These are phyloP conservation scores for Triplophysa bombifrons DNA, from an alignment of 2,797 vertebrate genomes.

Conservation along the genomic window DNA sequence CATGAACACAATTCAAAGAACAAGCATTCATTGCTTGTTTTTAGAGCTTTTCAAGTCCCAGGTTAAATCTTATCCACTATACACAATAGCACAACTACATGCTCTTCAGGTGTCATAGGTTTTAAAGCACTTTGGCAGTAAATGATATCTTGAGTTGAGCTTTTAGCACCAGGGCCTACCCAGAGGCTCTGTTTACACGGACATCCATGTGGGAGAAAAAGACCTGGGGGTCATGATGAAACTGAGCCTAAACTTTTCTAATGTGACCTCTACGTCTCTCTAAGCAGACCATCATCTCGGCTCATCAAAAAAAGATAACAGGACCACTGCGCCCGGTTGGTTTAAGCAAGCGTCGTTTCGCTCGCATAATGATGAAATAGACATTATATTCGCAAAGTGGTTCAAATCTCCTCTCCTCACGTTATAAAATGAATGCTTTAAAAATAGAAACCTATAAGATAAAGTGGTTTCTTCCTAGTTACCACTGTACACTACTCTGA, in stretches of 20 bases:
- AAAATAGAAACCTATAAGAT: background rate
- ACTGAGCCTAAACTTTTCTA: constrained; percentile 19
- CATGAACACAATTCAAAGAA: background rate
- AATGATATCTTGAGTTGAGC: constrained; percentile 25
- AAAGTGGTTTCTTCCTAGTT: too few relatives aligned
- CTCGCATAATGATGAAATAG: background rate
- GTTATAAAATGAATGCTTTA: background rate
- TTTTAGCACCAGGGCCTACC: constrained; percentile 22
- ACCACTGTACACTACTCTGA: too few relatives aligned
- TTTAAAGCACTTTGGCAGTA: background rate
- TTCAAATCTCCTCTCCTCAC: too few relatives aligned
- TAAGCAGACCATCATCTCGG: background rate
- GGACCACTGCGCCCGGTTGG: background rate
- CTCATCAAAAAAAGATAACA: background rate
- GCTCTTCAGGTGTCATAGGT: background rate
- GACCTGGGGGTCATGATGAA: constrained; percentile 27
- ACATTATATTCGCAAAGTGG: background rate
- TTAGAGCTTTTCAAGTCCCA: background rate
- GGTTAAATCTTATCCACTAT: background rate
- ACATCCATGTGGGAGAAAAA: constrained; percentile 12
- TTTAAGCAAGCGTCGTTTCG: background rate
- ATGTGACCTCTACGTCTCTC: constrained; percentile 13
- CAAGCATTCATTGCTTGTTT: background rate
- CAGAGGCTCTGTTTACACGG: constrained; percentile 30
- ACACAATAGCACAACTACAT: background rate